phyloP scores from a whole-genome alignment of 23 tunicate species.

The Pegea sp. region DNA sequence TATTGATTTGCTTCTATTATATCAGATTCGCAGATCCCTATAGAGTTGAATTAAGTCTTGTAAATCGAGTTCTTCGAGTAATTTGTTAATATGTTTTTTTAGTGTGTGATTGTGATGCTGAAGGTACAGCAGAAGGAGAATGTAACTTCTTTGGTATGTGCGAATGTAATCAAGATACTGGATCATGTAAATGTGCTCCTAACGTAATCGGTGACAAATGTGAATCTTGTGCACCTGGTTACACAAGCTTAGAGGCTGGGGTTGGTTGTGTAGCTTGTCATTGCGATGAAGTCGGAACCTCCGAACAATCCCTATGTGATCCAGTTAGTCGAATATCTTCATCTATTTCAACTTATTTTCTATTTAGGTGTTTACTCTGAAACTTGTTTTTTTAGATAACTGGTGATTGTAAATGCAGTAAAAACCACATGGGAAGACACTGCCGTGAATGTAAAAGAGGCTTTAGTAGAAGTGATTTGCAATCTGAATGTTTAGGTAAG shows the following conservation, averaged over 20 bases:
- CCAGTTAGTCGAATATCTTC: no score
- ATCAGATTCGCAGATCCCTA: no score
- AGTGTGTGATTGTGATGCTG: no score
- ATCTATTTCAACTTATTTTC: no score
- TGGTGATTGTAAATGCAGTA: neutral
- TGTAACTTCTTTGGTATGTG: neutral
- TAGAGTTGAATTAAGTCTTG: no score
- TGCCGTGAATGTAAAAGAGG: neutral
- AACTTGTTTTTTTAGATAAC: neutral
- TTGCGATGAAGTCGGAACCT: neutral
- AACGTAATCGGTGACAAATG: conserved; percentile 1
- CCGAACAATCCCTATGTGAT: neutral
- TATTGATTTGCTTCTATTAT: no score
- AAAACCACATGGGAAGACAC: neutral
- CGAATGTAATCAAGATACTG: neutral
- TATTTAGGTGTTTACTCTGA: no score
- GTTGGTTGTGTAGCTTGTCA: neutral
- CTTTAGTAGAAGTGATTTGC: neutral
- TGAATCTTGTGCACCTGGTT: neutral
- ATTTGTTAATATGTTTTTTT: no score
- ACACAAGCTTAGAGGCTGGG: neutral
- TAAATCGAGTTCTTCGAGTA: no score
- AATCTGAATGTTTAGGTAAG: neutral
- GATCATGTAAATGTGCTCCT: neutral
- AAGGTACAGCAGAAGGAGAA: neutral